Base-by-base conservation (phyloP, 2,888 invertebrate genomes). In the Hirtodrosophila alboralis region DNA sequence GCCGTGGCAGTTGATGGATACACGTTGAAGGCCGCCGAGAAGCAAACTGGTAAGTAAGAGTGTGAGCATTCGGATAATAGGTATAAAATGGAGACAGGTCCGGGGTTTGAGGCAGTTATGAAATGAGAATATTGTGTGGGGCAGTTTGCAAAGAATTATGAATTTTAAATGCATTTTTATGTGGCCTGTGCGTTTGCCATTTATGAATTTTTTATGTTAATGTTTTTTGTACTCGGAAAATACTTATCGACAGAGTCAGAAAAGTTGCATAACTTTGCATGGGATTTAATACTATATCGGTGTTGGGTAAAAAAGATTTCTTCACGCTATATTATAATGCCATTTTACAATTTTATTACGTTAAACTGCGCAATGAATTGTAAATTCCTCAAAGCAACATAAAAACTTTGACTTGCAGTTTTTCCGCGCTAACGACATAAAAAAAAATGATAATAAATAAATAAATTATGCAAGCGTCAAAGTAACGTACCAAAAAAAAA, bases 1-100 rank as follows among this genome's bases (percentile, higher is more conserved):
- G 90, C 93, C 0, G 93, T 95, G 12, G 89, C 92, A 48, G 90
- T 95, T 9, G 95, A 95, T 87, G 95, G 94, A 33, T 94, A 93
- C 88, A 95, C 95, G 28, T 91, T 95, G 33, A 95, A 95, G 90
- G 92, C 93, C 52, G 95, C 95, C 43, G 95, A 95, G 89, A 95
- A 95, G 90, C 94, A 94, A 91, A 95, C 95, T 90, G 95, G 95
- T 95, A 91, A 92, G 78, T 60, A 9, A 1, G 16, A n/a, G 5
- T 3, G 3, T 8, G 5, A 26, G 13, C 12, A 38, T 8, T 9
- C 1, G 16, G 23, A 7, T 2, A 4, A 23, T 23, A 23, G 23
- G 23, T 23, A 23, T 23, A 23, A 23, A 8, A 23, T 23, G 23
- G 23, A 7, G 23, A 23, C 18, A 18, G 23, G n/a, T n/a, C n/a